These are phyloP conservation scores for Remorina albescens DNA, from an alignment of 2,797 vertebrate genomes.

Conservation along the genomic window DNA sequence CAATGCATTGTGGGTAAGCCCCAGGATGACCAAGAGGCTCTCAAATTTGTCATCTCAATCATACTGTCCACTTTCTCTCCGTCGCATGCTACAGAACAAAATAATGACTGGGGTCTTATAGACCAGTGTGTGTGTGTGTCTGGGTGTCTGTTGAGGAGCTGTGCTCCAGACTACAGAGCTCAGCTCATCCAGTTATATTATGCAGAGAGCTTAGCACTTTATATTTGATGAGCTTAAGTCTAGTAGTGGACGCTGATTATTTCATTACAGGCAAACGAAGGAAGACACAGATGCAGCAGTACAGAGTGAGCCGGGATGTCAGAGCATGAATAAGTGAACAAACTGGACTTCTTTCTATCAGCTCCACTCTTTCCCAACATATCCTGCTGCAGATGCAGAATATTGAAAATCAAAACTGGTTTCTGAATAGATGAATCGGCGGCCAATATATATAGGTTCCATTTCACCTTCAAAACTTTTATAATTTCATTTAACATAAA, in stretches of 20 bases:
- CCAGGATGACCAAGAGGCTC: conserved; percentile 8
- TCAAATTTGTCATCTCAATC: conserved; percentile 28
- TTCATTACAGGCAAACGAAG: conserved; percentile 41
- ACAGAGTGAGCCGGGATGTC: conserved; percentile 9
- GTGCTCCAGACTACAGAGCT: conserved; percentile 1
- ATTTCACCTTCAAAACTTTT: background rate
- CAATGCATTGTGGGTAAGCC: conserved; percentile 24
- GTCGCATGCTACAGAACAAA: conserved; percentile 19
- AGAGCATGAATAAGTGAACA: conserved; percentile 14
- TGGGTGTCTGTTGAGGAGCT: background rate
- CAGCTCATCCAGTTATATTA: conserved; percentile 4
- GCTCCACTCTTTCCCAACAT: background rate
- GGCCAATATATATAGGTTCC: background rate
- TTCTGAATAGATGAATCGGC: background rate
- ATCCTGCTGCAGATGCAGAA: background rate
- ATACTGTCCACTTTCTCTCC: conserved; percentile 10
- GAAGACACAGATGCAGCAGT: conserved; percentile 24
- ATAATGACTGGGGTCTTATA: conserved; percentile 8
- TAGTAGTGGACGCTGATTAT: conserved; percentile 44
- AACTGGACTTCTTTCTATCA: background rate
- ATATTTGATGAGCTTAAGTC: conserved; percentile 50
- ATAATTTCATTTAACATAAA: background rate
- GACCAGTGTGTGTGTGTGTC: background rate
- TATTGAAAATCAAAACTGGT: background rate
- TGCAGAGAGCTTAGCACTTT: conserved; percentile 33